Conservation (phyloP, 1,140 invertebrate species). For the Drosophila bocki region DNA sequence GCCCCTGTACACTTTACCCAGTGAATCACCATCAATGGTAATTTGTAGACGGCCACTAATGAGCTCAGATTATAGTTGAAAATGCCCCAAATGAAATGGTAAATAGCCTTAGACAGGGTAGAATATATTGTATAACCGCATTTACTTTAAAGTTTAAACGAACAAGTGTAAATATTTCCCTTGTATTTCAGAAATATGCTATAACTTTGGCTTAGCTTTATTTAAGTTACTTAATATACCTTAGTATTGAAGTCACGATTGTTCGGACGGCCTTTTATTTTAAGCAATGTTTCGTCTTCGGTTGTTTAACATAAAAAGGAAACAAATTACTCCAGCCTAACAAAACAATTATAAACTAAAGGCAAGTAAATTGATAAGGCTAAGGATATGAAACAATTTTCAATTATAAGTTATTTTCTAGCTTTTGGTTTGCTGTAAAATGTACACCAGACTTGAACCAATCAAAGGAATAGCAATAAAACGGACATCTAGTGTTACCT, state of each 20-base stretch:
- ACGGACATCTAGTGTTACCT: not conserved
- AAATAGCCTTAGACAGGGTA: not conserved
- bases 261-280: not conserved
- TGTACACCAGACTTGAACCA: not conserved
- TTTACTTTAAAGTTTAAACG: not conserved
- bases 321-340: not conserved
- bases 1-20: not conserved
- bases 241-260: not conserved
- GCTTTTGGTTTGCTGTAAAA: not conserved
- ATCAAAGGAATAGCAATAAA: not conserved
- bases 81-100: not conserved
- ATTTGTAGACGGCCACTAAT: conserved; percentile 20
- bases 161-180: not conserved
- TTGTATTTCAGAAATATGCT: not conserved
- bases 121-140: not conserved
- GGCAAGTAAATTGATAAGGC: not conserved
- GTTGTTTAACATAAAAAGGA: not conserved
- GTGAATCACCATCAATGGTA: conserved; percentile 31
- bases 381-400: not conserved
- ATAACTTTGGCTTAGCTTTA: not conserved
- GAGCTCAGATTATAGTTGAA: not conserved
- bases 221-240: not conserved
- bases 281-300: not conserved
- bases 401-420: not conserved
- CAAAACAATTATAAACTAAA: not conserved